Base-by-base conservation (phyloP, 92 coral and sea anemone species). In the Umimayanthus chanpuru region DNA sequence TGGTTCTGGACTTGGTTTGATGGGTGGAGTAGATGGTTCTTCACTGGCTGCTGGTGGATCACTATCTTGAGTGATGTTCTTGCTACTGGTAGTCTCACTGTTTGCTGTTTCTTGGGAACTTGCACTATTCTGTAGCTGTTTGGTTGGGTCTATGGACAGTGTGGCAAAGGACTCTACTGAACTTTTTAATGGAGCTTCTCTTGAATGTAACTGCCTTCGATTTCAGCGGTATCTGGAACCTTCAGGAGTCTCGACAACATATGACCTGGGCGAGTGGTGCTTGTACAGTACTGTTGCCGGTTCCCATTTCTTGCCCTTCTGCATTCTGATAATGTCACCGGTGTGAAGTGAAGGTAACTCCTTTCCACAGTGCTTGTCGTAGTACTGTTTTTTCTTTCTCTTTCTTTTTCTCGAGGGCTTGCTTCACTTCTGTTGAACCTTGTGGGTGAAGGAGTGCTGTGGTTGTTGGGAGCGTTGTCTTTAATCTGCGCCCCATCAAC, bases 381-480 rank as follows among this genome's bases (percentile, higher is more conserved):
- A n/a, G n/a, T n/a, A n/a, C n/a, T n/a, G n/a, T n/a, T 73, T 86
- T 86, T 76, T 79, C 4, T 79, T 87, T 87, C 79, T 55, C 77
- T 76, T 87, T 88, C 55, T 44, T 75, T 68, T 85, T 90, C 58
- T 61, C 79, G 25, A 81, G 73, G 55, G 67, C 32, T 64, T 61
- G 49, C 20, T 91, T 68, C 64, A 67, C 61, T 40, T 71, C 80
- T 29, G 86, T 78, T 36, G 80, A 77, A 9, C 84, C 84, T 56
- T 80, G 84, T 18, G 91, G 68, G 29, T 64, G 39, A 30, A 81
- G 81, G 26, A 81, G 76, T 73, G 88, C 82, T 58, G 88, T 77
- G 7, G 91, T 74, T 38, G 91, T 82, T 82, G 83, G 88, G 88
- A 89, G 91, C 53, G 64, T 89, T 56, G 91, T 89, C 43, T 82